Conservation (phyloP, 92 coral and sea anemone genomes). For the Palythoa grandis region DNA sequence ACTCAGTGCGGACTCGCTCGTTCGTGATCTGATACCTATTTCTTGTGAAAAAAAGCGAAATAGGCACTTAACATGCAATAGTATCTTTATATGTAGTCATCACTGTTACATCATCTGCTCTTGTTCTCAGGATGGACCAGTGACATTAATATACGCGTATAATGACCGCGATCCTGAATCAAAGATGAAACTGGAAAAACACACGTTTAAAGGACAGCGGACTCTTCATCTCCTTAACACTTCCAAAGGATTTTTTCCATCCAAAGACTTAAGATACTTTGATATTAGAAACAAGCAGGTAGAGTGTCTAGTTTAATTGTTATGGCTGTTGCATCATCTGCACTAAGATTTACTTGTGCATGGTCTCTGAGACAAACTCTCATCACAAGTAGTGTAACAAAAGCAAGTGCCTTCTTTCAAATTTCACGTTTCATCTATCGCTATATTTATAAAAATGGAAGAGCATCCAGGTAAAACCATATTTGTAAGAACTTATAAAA, state of each 20-base stretch:
- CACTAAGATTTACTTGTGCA: background rate
- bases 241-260: background rate
- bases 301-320: background rate
- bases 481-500: too few species aligned
- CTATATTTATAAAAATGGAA: too few species aligned
- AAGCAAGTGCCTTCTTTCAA: too few species aligned
- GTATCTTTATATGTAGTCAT: background rate
- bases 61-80: background rate
- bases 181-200: background rate
- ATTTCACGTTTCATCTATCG: too few species aligned
- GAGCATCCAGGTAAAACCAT: too few species aligned
- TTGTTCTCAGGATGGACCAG: conserved; percentile 7
- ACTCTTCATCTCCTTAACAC: conserved; percentile 28
- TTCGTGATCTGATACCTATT: too few species aligned
- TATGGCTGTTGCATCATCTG: background rate
- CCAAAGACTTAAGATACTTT: background rate
- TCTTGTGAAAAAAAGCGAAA: background rate
- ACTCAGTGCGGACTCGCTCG: too few species aligned
- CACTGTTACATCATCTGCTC: background rate
- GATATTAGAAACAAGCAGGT: conserved; percentile 36
- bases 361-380: background rate
- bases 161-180: conserved; percentile 5
- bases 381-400: too few species aligned
- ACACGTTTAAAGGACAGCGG: conserved; percentile 18
- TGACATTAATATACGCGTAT: background rate